Evolutionary conservation across 2,888 invertebrate species (phyloP).

Genomic region (Lomographa bimaculata): DNA sequence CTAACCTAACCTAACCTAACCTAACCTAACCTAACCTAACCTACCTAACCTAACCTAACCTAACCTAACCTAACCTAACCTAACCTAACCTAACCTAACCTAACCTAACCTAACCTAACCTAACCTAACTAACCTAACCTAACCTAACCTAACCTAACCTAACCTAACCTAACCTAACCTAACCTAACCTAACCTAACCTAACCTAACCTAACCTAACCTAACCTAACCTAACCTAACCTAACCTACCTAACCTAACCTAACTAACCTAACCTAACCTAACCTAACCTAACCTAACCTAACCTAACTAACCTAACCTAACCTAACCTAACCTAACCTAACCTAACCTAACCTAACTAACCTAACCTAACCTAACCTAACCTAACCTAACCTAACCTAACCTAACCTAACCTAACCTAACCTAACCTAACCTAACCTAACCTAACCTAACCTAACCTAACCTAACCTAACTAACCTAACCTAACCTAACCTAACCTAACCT

Average conservation of each 20-base stretch:
- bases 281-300: too few relatives aligned
- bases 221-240: slow-evolving; percentile 15
- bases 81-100: slow-evolving; percentile 13
- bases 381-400: slow-evolving; percentile 12
- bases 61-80: slow-evolving; percentile 12
- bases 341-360: slow-evolving; percentile 16
- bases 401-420: slow-evolving; percentile 5
- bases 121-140: slow-evolving; percentile 14
- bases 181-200: too few relatives aligned
- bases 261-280: slow-evolving; percentile 13
- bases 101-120: slow-evolving; percentile 14
- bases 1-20: slow-evolving; percentile 10
- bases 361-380: slow-evolving; percentile 10
- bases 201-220: slow-evolving; percentile 12
- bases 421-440: slow-evolving; percentile 8
- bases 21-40: slow-evolving; percentile 17
- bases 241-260: slow-evolving; percentile 15
- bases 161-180: too few relatives aligned
- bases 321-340: slow-evolving; percentile 13
- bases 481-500: slow-evolving; percentile 18
- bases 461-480: slow-evolving; percentile 14
- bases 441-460: slow-evolving; percentile 10
- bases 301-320: slow-evolving; percentile 13
- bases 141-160: slow-evolving; percentile 13
- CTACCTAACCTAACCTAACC: slow-evolving; percentile 13